Evolutionary conservation across 2,113 vertebrate species (phyloP).

Genomic region (Erinaceus europaeus): DNA sequence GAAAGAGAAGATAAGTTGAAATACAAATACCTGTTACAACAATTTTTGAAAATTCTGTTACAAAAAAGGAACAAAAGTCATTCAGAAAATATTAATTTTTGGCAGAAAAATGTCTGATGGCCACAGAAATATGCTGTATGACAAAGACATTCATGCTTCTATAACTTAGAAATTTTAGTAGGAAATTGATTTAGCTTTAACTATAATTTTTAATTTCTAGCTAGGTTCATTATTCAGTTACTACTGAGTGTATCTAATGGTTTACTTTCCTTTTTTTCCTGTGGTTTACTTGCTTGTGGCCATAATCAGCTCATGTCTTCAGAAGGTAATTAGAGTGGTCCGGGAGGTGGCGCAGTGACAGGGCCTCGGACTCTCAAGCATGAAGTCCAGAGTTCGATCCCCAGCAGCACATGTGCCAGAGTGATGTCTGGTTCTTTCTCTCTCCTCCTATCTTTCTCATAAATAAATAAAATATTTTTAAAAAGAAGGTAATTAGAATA

Average conservation of each 20-base stretch:
- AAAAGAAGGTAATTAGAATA: too few relatives aligned
- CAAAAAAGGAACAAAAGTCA: too few relatives aligned
- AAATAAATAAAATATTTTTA: too few relatives aligned
- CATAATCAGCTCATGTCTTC: background rate
- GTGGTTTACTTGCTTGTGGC: background rate
- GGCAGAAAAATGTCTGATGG: background rate
- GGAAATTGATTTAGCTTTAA: background rate
- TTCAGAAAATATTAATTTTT: conserved; percentile 22
- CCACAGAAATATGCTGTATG: background rate
- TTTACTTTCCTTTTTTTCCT: background rate
- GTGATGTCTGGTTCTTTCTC: too few relatives aligned
- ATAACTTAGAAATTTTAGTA: conserved; percentile 1
- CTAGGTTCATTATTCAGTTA: background rate
- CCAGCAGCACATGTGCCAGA: too few relatives aligned
- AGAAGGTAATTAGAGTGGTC: too few relatives aligned
- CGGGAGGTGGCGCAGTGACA: too few relatives aligned
- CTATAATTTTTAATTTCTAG: background rate
- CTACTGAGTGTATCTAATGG: background rate
- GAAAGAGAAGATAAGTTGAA: background rate
- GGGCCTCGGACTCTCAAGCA: too few relatives aligned
- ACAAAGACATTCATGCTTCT: background rate
- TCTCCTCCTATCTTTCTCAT: too few relatives aligned
- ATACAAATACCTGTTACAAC: background rate
- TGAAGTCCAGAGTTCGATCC: too few relatives aligned
- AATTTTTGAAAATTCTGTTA: too few relatives aligned